These are phyloP conservation scores for Jaculus jaculus DNA, from an alignment of 2,113 vertebrate species.

Conservation along the genomic window DNA sequence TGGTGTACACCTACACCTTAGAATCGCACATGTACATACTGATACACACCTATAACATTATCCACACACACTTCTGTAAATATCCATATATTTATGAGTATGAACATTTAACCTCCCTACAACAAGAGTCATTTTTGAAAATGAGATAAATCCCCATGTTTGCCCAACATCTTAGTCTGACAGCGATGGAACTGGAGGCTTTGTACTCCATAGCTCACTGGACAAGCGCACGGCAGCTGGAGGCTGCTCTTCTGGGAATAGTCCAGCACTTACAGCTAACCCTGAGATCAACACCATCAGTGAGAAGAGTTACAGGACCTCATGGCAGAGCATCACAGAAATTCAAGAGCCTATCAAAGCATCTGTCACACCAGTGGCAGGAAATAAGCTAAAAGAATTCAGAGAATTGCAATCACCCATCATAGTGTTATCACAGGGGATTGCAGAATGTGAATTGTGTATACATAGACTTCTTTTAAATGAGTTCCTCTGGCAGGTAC, in stretches of 20 bases:
- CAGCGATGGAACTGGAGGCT: conserved; percentile 9
- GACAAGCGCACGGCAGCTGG: background rate
- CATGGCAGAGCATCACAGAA: conserved; percentile 71
- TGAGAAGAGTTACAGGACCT: conserved; percentile 59
- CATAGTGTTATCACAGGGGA: conserved; percentile 62
- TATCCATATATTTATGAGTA: background rate
- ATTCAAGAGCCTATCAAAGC: conserved; percentile 63
- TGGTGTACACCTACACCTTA: background rate
- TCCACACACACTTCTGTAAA: background rate
- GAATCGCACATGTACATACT: background rate
- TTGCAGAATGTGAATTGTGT: conserved; percentile 71
- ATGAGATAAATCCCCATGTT: conserved; percentile 24
- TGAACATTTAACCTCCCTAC: background rate
- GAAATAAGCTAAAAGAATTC: conserved; percentile 70
- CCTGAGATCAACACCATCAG: conserved; percentile 62
- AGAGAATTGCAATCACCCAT: conserved; percentile 71
- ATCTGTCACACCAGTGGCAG: conserved; percentile 61
- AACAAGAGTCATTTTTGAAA: conserved; percentile 54
- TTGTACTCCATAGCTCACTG: conserved; percentile 1
- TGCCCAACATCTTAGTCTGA: conserved; percentile 16
- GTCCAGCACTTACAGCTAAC: conserved; percentile 46
- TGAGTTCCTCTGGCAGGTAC: conserved; percentile 47
- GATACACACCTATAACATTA: background rate
- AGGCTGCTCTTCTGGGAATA: conserved; percentile 45
- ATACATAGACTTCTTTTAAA: conserved; percentile 52